Conservation (phyloP, 2,113 vertebrate species). For the Nannobrachium achirus region DNA sequence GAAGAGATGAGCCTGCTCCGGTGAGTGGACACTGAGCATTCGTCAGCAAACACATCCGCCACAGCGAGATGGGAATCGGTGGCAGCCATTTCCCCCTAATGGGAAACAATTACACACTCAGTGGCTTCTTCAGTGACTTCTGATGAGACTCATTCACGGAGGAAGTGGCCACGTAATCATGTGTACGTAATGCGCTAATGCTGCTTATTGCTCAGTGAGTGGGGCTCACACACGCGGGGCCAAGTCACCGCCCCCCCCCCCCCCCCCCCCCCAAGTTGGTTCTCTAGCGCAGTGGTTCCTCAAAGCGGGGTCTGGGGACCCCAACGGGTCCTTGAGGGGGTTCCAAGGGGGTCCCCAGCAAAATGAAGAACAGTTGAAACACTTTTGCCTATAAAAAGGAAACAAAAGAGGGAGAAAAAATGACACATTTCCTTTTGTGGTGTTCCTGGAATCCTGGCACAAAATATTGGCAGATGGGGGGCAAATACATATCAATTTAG, state of each 20-base stretch:
- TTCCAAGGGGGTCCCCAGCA: too few species aligned
- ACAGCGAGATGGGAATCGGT: slow-evolving; percentile 58
- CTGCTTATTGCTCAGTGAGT: slow-evolving; percentile 79
- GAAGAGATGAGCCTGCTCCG: slow-evolving; percentile 45
- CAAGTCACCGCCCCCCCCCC: slow-evolving; percentile 8
- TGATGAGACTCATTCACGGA: slow-evolving; percentile 76
- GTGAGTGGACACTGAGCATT: slow-evolving; percentile 62
- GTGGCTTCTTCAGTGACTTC: slow-evolving; percentile 78
- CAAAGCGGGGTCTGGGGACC: too few species aligned
- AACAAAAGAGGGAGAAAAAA: too few species aligned
- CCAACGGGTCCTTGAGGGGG: too few species aligned
- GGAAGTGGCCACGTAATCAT: slow-evolving; percentile 79
- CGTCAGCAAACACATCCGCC: slow-evolving; percentile 68
- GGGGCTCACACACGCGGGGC: slow-evolving; percentile 39
- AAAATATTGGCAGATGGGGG: too few species aligned
- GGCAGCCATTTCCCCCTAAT: slow-evolving; percentile 71
- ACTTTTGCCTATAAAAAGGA: too few species aligned
- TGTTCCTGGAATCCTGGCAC: too few species aligned
- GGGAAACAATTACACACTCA: slow-evolving; percentile 83
- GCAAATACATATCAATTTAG: too few species aligned
- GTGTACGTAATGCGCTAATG: slow-evolving; percentile 79
- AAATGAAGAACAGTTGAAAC: too few species aligned
- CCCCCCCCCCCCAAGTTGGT: too few species aligned
- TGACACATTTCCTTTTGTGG: too few species aligned
- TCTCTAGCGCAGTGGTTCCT: too few species aligned